These are phyloP conservation scores for Megaptera novaeangliae DNA, from an alignment of 2,113 vertebrate species.

Conservation along the genomic window DNA sequence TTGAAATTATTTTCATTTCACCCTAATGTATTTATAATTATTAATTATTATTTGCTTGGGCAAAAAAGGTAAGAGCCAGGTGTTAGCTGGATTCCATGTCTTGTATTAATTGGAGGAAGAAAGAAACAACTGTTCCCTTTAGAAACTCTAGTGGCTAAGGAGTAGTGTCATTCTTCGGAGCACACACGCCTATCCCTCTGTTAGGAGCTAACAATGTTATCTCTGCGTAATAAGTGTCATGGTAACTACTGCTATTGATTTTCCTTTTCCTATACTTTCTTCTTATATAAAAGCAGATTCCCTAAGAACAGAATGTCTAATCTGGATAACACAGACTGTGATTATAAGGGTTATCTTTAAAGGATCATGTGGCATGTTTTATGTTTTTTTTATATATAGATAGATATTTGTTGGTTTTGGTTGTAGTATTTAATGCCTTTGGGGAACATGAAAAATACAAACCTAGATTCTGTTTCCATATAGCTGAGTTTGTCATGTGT, in stretches of 20 bases:
- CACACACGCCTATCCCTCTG: not conserved
- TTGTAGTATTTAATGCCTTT: conserved; percentile 76
- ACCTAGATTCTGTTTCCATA: conserved; percentile 90
- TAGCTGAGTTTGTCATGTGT: conserved; percentile 97
- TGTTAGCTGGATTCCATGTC: not conserved
- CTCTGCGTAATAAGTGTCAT: not conserved
- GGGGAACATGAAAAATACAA: conserved; percentile 76
- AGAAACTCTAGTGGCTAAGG: not conserved
- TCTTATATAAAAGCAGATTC: not conserved
- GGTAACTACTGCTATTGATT: not conserved
- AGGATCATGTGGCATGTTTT: rapidly evolving
- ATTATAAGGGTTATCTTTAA: not conserved
- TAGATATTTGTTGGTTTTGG: not conserved
- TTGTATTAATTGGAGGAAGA: not conserved
- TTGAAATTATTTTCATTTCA: not conserved
- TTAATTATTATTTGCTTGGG: not conserved
- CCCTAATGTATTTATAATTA: not conserved
- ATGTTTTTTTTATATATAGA: not conserved
- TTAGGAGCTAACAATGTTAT: not conserved
- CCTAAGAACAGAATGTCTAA: not conserved
- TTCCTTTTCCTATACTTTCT: not conserved
- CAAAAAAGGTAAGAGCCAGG: not conserved
- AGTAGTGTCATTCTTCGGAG: not conserved
- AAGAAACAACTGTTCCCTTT: not conserved
- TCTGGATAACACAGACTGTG: conserved; percentile 14